These are phyloP conservation scores for Gonioctena quinquepunctata DNA, from an alignment of 1,140 invertebrate species.

Conservation along the genomic window DNA sequence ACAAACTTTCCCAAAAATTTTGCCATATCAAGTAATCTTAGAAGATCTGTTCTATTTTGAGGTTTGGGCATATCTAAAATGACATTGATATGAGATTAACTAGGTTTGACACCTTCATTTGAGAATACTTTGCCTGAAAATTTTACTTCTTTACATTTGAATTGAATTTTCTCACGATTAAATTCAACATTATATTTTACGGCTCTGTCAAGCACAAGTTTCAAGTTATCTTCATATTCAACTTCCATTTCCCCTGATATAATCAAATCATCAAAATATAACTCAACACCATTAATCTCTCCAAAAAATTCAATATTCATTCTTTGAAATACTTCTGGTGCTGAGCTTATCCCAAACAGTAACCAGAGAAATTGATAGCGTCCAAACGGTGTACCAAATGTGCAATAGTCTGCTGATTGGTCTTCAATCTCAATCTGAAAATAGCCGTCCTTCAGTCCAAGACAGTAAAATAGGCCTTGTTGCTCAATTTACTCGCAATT, in stretches of 20 bases:
- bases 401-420: too few relatives aligned
- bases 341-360: slow-evolving; percentile 38
- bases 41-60: background rate
- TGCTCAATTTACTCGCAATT: background rate
- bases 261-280: slow-evolving; percentile 48
- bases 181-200: slow-evolving; percentile 13
- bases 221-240: slow-evolving; percentile 45
- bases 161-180: slow-evolving; percentile 8
- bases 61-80: background rate
- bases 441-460: slow-evolving; percentile 11
- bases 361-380: slow-evolving; percentile 39
- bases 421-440: background rate
- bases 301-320: slow-evolving; percentile 37
- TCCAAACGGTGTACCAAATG: slow-evolving; percentile 40
- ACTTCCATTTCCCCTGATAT: slow-evolving; percentile 32
- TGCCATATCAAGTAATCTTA: background rate
- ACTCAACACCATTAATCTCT: slow-evolving; percentile 32
- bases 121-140: background rate
- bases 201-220: slow-evolving; percentile 30
- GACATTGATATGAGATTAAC: background rate
- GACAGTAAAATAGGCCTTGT: background rate
- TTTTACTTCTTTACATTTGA: slow-evolving; percentile 1
- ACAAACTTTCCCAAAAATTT: background rate
- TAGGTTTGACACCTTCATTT: background rate
- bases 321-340: slow-evolving; percentile 39